Percentiles rank a stretch among this genome's conserved stretches.
Conservation (phyloP, 2,113 vertebrate species). For the Bucco capensis region DNA sequence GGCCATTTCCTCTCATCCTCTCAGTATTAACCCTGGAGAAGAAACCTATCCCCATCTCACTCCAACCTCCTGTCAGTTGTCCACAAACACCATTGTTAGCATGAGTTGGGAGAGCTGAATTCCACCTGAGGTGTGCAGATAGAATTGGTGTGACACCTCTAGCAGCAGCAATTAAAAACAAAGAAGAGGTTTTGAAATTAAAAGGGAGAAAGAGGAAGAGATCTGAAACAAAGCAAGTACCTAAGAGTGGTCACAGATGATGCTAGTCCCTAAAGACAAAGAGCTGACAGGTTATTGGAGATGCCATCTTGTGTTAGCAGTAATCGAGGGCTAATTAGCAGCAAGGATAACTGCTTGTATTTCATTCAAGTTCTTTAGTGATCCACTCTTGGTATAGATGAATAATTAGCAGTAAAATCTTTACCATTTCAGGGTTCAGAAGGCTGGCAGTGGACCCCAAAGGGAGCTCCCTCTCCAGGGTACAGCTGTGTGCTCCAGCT, state of each 20-base stretch:
- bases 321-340: neutral
- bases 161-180: neutral
- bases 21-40: too few relatives aligned
- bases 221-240: neutral
- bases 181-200: neutral
- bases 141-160: neutral
- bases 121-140: neutral
- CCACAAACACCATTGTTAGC: neutral
- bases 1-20: too few relatives aligned
- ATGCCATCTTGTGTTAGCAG: neutral
- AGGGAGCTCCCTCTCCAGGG: neutral
- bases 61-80: too few relatives aligned
- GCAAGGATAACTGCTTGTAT: neutral
- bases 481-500: rapidly evolving
- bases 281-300: neutral
- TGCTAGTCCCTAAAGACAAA: neutral
- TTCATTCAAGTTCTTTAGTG: neutral
- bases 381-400: neutral
- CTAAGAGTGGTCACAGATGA: too few relatives aligned
- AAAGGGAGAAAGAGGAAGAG: neutral
- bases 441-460: rapidly evolving
- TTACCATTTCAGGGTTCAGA: neutral
- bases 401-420: neutral
- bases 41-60: too few relatives aligned
- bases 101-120: neutral